phyloP scores from a whole-genome alignment of 1,140 invertebrate species.

The Chionoecetes opilio region DNA sequence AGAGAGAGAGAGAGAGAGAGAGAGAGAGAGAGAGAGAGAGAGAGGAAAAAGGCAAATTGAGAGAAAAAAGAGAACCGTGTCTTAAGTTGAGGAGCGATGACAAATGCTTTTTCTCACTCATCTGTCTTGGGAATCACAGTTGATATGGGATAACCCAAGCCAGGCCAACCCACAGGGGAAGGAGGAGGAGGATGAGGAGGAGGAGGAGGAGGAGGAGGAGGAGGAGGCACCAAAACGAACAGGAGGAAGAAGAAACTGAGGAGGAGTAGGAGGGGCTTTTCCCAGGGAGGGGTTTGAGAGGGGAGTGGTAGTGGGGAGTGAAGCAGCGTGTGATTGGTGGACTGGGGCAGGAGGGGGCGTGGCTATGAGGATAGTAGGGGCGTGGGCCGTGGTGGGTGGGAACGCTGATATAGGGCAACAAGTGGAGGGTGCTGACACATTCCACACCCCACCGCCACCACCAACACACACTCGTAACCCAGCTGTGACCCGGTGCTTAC shows the following conservation, averaged over 20 bases:
- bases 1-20: not conserved
- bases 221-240: not conserved
- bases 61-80: not conserved
- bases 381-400: slow-evolving; percentile 10
- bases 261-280: not conserved
- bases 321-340: not conserved
- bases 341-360: not conserved
- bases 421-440: not conserved
- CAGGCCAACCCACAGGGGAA: not conserved
- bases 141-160: not conserved
- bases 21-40: not conserved
- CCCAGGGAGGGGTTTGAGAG: not conserved
- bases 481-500: not conserved
- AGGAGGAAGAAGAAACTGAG: not conserved
- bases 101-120: not conserved
- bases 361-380: not conserved
- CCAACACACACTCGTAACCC: not conserved
- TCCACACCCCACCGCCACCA: not conserved
- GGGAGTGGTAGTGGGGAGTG: not conserved
- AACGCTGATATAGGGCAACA: not conserved
- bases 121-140: slow-evolving; percentile 27
- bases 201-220: not conserved
- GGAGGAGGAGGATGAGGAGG: not conserved
- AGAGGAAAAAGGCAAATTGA: not conserved
- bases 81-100: not conserved